Base-by-base conservation (phyloP, 2,113 vertebrate species). In the Pachycephala philippinensis region DNA sequence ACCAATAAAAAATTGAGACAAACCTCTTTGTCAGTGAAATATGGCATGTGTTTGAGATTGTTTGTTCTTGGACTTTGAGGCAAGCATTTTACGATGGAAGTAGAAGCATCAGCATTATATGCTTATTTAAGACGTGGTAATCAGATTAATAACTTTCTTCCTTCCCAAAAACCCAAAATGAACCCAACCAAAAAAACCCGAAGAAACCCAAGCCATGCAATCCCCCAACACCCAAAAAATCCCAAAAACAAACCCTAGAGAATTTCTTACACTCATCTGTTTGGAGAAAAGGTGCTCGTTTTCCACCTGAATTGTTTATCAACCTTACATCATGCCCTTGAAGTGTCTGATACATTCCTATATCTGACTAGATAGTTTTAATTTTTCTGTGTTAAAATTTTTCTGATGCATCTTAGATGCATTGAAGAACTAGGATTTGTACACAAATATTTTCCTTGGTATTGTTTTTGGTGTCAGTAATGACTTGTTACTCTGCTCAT, bases 401-500 rank as follows among this genome's bases (percentile, higher is more conserved):
- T 71, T 61, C 31, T 45, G 47, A 56, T 68, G 21, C 19, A 35
- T 21, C 4, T n/a, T 54, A 35, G 35, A 31, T 63, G 13, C 24
- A n/a, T 31, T 61, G 27, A 49, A 64, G 45, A 89, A 15, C 23
- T 47, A 22, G 20, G 14, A 28, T 79, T 76, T 84, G 7, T 56
- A 37, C 87, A 47, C 44, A 88, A 84, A 28, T 84, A 47, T 33
- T 49, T 84, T 89, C 65, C 13, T 49, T 68, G 15, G 5, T 64
- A 15, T 31, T 82, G 44, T 37, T 92, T 80, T 86, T 78, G 12
- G 4, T 74, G 40, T 88, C 44, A 57, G 16, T 90, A 96, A 91
- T 49, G 26, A 87, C 60, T 72, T 72, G 15, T 95, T 85, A 28
- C 42, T 94, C 61, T 97, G 37, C 86, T 97, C 87, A 87, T 98